Percentiles rank a stretch among this genome's conserved stretches.
These are phyloP conservation scores for Oreamnos americanus DNA, from an alignment of 2,113 vertebrate genomes.

Conservation along the genomic window DNA sequence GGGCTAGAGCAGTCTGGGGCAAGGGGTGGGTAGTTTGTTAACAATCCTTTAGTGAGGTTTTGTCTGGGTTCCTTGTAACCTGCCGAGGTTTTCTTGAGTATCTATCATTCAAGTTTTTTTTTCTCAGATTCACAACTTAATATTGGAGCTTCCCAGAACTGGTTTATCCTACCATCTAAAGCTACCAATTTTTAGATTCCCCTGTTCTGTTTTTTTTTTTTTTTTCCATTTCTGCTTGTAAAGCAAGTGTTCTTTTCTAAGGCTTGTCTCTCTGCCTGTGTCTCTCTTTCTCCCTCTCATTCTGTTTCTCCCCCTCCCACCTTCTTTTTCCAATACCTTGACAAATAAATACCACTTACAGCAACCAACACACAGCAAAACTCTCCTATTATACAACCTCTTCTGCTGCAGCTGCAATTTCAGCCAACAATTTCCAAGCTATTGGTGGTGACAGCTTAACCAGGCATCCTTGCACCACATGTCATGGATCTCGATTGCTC, in stretches of 20 bases:
- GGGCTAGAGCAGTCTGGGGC: not conserved
- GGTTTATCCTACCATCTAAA: not conserved
- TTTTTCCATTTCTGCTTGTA: not conserved
- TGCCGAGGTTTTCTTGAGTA: not conserved
- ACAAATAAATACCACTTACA: not conserved
- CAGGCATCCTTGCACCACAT: not conserved
- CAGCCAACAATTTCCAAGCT: not conserved
- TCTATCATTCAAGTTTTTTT: not conserved
- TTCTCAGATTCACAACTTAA: not conserved
- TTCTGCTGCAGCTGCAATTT: not conserved
- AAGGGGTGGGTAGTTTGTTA: rapidly evolving
- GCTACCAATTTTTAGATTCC: not conserved
- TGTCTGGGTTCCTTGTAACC: not conserved
- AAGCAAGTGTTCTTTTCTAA: not conserved
- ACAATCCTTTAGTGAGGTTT: not conserved
- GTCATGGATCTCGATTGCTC: not conserved
- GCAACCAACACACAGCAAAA: not conserved
- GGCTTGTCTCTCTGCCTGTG: not conserved
- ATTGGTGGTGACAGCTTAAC: not conserved
- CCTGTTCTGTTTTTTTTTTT: not conserved
- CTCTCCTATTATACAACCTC: not conserved
- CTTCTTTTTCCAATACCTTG: not conserved
- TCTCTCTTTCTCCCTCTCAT: not conserved
- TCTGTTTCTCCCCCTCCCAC: not conserved
- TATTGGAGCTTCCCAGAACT: not conserved